Conservation (phyloP, 2,113 vertebrate species). For the Rana temporaria region DNA sequence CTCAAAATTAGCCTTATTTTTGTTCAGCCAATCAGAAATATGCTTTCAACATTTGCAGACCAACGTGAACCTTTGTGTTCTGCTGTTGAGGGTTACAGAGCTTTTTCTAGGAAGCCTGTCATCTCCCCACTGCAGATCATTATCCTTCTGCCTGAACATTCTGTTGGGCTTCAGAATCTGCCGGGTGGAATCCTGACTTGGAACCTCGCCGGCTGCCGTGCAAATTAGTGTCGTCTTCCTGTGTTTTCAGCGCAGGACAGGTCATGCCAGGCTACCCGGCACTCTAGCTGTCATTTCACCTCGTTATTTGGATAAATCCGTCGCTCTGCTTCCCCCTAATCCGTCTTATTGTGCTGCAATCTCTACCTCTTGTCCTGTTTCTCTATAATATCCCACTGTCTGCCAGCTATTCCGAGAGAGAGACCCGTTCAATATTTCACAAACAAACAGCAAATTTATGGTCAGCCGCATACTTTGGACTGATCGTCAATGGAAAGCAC, state of each 20-base stretch:
- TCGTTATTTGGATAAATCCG: not conserved
- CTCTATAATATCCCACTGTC: too few relatives aligned
- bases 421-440: not conserved
- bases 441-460: not conserved
- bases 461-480: not conserved
- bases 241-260: not conserved
- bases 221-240: slow-evolving; percentile 4
- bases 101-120: not conserved
- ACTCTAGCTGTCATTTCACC: not conserved
- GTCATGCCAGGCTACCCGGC: slow-evolving; percentile 6
- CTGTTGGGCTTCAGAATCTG: not conserved
- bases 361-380: too few relatives aligned
- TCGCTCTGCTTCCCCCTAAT: too few relatives aligned
- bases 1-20: too few relatives aligned
- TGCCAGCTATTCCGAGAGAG: not conserved
- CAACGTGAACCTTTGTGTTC: too few relatives aligned
- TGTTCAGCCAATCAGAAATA: too few relatives aligned
- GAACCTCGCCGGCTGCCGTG: not conserved
- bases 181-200: slow-evolving; percentile 23
- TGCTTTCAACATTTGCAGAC: too few relatives aligned
- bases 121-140: not conserved
- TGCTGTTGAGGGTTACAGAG: too few relatives aligned
- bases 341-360: too few relatives aligned
- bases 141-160: not conserved
- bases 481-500: slow-evolving; percentile 1